Evolutionary conservation across 2,113 vertebrate genomes (phyloP).

Genomic region (Tragelaphus strepsiceros): DNA sequence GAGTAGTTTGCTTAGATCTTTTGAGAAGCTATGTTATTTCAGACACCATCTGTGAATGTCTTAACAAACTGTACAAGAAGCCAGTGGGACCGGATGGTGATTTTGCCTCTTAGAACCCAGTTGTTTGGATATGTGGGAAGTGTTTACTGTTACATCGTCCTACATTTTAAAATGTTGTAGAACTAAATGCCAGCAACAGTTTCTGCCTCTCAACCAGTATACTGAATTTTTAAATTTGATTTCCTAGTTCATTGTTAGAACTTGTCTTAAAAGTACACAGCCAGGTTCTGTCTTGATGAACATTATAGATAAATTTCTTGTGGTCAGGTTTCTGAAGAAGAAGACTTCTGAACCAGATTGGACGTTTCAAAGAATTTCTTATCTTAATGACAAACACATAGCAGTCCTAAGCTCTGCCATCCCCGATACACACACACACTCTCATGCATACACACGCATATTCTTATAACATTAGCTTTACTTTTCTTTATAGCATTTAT

Average conservation of each 20-base stretch:
- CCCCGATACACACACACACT: background rate
- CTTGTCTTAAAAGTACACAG: background rate
- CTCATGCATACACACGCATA: background rate
- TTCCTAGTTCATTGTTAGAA: background rate
- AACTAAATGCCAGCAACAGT: background rate
- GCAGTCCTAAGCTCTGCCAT: background rate
- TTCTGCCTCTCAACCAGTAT: background rate
- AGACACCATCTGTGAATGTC: background rate
- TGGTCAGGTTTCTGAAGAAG: background rate
- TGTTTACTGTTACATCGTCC: background rate
- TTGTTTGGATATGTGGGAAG: background rate
- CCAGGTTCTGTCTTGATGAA: background rate
- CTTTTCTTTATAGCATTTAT: background rate
- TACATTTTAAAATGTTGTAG: conserved; percentile 6
- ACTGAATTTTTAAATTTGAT: background rate
- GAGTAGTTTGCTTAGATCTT: background rate
- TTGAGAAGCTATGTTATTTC: background rate
- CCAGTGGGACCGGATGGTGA: background rate
- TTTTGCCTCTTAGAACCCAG: background rate
- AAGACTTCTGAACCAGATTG: background rate
- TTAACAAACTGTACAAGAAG: background rate
- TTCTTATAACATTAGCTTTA: background rate
- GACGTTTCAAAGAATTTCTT: background rate
- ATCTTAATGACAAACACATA: background rate
- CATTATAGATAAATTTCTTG: background rate